Base-by-base conservation (phyloP, 2,888 invertebrate genomes). In the Lepas anatifera region DNA sequence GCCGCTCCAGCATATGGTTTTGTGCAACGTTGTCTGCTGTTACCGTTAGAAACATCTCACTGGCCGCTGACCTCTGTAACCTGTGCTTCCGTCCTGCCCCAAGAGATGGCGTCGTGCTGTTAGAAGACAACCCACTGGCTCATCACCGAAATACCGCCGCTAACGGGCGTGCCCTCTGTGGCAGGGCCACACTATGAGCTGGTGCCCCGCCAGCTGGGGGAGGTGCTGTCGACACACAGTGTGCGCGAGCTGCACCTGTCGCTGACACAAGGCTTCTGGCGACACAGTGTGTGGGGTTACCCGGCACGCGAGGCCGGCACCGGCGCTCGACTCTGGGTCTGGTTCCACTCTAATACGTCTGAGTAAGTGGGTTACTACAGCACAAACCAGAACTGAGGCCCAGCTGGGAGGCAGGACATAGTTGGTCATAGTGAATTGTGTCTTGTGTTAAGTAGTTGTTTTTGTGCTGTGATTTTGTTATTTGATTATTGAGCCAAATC, bases 241-340 rank as follows among this genome's bases (percentile, higher is more conserved):
- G 88, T 98, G 0, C 88, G 90, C 78, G 97, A 97, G 79, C 80
- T 99, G 29, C 95, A 96, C 77, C 84, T 99, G 68, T 89, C 90
- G 71, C 84, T 98, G 71, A 95, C 95, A 0, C 92, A 94, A 80
- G 98, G 98, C 0, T 83, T 93, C 70, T 99, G 98, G 98, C 86
- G 90, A 73, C 89, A 95, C 79, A 87, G 90, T 75, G 87, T 87
- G 70, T 99, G 97, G 97, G 97, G 97, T 0, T 95, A 95, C 81
- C 95, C 96, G 3, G 86, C 92, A 39, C 80, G 87, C 18, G 90
- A 93, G 79, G 90, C 95, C 4, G 90, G 95, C 0, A 91, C 95
- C 1, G 98, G 98, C 10, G 95, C 95, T 2, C 95, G 97, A 80
- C 83, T 97, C 0, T 92, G 90, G 85, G 93, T 91, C 0, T 96